phyloP scores from a whole-genome alignment of 1,140 invertebrate genomes.

The Trypoxylus dichotomus region DNA sequence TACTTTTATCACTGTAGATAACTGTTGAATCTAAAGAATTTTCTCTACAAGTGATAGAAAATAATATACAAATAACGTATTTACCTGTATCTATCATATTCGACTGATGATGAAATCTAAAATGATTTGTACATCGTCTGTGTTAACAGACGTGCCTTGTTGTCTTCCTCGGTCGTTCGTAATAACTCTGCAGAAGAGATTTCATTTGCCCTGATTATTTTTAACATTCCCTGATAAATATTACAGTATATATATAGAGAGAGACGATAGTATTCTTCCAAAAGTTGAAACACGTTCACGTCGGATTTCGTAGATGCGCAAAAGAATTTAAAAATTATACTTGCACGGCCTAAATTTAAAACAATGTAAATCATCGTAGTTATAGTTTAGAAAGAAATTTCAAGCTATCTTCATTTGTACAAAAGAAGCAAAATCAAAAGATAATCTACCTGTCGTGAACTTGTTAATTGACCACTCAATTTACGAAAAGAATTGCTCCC shows the following conservation, averaged over 20 bases:
- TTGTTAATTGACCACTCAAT: neutral
- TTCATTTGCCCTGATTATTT: neutral
- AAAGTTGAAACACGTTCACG: neutral
- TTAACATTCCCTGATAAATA: neutral
- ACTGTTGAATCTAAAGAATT: neutral
- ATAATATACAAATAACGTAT: neutral
- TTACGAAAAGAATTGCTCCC: slow-evolving; percentile 11
- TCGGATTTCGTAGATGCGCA: neutral
- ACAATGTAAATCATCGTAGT: neutral
- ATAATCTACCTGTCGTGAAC: slow-evolving; percentile 12
- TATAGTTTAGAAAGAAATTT: neutral
- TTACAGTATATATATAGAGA: too few species aligned
- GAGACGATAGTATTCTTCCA: too few species aligned
- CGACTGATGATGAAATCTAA: slow-evolving; percentile 7
- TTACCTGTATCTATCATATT: neutral
- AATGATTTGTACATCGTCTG: slow-evolving; percentile 15
- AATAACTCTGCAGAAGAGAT: neutral
- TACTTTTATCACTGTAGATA: neutral
- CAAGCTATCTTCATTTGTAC: neutral
- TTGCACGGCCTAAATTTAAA: slow-evolving; percentile 7
- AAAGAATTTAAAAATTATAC: neutral
- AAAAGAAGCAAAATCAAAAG: slow-evolving; percentile 3
- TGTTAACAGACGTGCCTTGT: slow-evolving; percentile 24
- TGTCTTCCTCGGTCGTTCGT: slow-evolving; percentile 11
- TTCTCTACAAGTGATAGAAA: neutral